Evolutionary conservation across 2,113 vertebrate species (phyloP).

Genomic region (Oreochromis spilurus): DNA sequence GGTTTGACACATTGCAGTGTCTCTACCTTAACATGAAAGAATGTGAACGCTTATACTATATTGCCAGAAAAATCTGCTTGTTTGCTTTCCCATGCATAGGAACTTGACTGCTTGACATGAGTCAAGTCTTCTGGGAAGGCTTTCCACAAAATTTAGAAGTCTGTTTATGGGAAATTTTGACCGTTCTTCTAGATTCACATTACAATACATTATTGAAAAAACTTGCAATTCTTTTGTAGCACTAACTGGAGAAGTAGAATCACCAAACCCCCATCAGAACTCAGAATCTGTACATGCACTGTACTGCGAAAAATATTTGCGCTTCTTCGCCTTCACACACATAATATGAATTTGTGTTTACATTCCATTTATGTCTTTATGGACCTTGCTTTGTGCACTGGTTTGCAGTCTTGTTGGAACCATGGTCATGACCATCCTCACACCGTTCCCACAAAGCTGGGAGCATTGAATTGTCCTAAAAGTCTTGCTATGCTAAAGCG

Average conservation of each 20-base stretch:
- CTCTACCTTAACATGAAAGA: not conserved
- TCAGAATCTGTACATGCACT: not conserved
- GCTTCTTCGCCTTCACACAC: not conserved
- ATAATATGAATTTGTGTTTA: not conserved
- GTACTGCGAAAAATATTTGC: not conserved
- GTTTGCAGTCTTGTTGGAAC: too few species aligned
- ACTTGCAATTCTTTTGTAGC: not conserved
- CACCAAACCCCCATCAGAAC: not conserved
- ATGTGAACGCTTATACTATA: not conserved
- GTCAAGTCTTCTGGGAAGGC: not conserved
- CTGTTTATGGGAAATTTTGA: not conserved
- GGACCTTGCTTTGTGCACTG: too few species aligned
- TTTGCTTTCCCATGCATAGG: not conserved
- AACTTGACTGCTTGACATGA: not conserved
- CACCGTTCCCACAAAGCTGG: too few species aligned
- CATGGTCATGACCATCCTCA: too few species aligned
- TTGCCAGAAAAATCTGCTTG: not conserved
- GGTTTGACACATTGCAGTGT: not conserved
- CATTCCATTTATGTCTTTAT: not conserved
- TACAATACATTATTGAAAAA: not conserved
- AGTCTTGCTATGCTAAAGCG: too few species aligned
- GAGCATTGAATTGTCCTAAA: too few species aligned
- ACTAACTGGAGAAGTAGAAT: not conserved
- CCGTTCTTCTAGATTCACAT: not conserved
- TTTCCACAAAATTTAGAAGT: not conserved